A percentile compares a stretch with the other conserved stretches of the same genome.
Evolutionary conservation across 2,113 vertebrate genomes (phyloP).

Genomic region (Pseudorectes ferrugineus): DNA sequence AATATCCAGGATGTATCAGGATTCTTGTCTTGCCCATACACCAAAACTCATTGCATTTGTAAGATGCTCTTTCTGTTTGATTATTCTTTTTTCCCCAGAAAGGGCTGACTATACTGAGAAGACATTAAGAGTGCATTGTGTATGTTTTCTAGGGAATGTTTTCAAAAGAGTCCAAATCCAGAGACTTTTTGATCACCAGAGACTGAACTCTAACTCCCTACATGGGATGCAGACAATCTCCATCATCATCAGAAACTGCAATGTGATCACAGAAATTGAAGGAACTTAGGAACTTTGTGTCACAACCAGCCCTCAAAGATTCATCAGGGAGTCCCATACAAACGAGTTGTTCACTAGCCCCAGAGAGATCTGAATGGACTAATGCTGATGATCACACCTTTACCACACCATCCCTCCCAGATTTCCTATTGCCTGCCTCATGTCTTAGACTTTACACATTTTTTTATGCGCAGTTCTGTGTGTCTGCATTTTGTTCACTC

Average conservation of each 20-base stretch:
- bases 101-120: background rate
- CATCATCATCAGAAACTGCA: background rate
- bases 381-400: background rate
- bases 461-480: background rate
- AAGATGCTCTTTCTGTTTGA: background rate
- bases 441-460: background rate
- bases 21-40: background rate
- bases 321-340: background rate
- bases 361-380: background rate
- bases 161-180: background rate
- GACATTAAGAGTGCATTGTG: background rate
- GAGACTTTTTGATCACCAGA: background rate
- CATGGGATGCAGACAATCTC: background rate
- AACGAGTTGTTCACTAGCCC: background rate
- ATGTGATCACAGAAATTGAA: background rate
- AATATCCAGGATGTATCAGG: background rate
- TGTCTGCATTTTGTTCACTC: background rate
- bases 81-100: background rate
- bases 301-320: background rate
- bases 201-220: background rate
- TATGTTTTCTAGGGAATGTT: background rate
- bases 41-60: accelerated
- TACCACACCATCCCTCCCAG: background rate
- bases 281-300: background rate
- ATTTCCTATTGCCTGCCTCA: background rate